Evolutionary conservation across 30 jellyfish, hydroid and myxozoan species (phyloP).

Genomic region (Hydra vulgaris): DNA sequence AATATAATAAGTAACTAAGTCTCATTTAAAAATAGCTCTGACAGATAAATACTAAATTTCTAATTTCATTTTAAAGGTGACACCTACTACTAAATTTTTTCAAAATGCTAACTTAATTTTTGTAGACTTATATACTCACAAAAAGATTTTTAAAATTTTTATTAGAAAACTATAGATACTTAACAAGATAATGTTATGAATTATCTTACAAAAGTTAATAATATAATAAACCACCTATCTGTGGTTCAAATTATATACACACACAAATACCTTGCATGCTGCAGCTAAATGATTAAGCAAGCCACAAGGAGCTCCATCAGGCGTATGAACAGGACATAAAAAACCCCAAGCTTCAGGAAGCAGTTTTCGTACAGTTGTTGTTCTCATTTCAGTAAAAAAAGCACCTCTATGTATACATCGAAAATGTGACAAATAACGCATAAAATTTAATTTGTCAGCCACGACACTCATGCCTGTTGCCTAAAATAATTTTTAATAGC

Average conservation of each 20-base stretch:
- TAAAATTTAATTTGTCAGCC: conserved; percentile 86
- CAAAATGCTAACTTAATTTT: too few relatives aligned
- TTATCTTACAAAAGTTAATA: too few relatives aligned
- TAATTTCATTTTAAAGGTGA: too few relatives aligned
- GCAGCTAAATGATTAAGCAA: conserved; percentile 94
- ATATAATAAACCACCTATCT: background rate
- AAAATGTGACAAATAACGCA: conserved; percentile 92
- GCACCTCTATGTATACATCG: conserved; percentile 99
- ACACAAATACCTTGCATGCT: conserved; percentile 48
- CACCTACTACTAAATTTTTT: too few relatives aligned
- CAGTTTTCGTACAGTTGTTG: conserved; percentile 81
- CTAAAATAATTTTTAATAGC: conserved; percentile 17
- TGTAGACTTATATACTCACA: too few relatives aligned
- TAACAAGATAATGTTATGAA: too few relatives aligned
- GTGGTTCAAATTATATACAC: background rate
- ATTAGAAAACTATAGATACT: too few relatives aligned
- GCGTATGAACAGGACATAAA: conserved; percentile 98
- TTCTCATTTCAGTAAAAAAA: conserved; percentile 80
- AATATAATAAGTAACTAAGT: background rate
- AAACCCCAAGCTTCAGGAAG: conserved; percentile 99
- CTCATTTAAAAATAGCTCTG: background rate
- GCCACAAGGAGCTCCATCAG: conserved; percentile 99
- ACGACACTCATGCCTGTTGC: conserved; percentile 78
- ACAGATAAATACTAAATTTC: too few relatives aligned
- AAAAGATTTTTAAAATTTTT: too few relatives aligned